Evolutionary conservation across 1,140 invertebrate genomes (phyloP), one percentile per base, ranked within the genome.

Genomic region (Musca vetustissima): DNA sequence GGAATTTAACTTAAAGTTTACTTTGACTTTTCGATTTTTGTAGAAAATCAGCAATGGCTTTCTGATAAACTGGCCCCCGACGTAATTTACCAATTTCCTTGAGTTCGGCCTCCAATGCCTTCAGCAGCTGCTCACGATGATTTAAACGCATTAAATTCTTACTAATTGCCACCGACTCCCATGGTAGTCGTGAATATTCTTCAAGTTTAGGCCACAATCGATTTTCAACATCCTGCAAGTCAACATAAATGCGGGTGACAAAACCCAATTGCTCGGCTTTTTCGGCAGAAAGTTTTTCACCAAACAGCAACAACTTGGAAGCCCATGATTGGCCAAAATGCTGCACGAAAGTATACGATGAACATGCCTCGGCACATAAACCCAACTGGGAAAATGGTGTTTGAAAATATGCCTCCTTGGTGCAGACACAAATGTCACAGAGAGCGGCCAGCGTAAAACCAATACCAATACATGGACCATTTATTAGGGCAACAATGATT

Each of bases 401-500:
- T 67, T 89, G 85, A 80, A 98, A 96, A 72, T 89, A 92, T 15
- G 95, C 93, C 69, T 81, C 88, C 68, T 94, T 89, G n/a, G 90
- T 89, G 49, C 94, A 92, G 84, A 93, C 96, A 24, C 98, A 90
- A 57, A 92, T 85, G 85, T 99, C 97, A 87, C 90, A 98, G 0
- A 98, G 84, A 11, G 88, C 89, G 21, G 96, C 82, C 0, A 90
- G 88, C 9, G 96, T 98, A 0, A 91, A 90, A 59, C 90, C 90
- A 72, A 98, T 90, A 19, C 97, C 97, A 70, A 98, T 88, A n/a
- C 96, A 94, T 59, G 93, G 94, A 43, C 96, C 97, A 88, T 98
- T 97, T 0, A 98, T 90, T 50, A 97, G 83, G 47, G 90, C 93
- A 68, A 98, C 87, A 50, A 99, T 77, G 19, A 96, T 85, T 83